Evolutionary conservation across 2,797 vertebrate species (phyloP), one percentile per base, ranked within the genome.

Genomic region (Adrianichthys oophorus): DNA sequence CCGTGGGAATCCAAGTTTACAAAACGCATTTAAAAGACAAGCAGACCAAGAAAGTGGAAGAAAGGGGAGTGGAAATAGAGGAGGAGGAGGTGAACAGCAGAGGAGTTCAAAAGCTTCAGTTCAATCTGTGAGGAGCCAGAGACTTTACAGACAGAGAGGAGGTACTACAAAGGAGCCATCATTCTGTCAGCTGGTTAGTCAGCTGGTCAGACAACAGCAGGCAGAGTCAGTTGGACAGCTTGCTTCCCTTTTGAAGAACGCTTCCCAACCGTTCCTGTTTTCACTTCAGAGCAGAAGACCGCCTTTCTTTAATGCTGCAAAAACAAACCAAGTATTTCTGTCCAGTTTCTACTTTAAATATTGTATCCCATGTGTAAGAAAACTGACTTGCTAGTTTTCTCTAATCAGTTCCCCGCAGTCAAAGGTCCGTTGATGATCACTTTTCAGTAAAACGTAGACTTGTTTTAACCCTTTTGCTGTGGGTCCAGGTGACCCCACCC

Each of bases 111-210:
- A 90, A 88, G 83, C 24, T 19, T 2, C 17, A 19, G 76, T 77
- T 91, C 85, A 85, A 87, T 90, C 81, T 86, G 83, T 76, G 75
- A 85, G 81, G 62, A 88, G 85, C 80, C 80, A 82, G 82, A 85
- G 77, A 84, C 85, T 84, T 86, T 73, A 67, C 58, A 90, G 89
- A 89, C 84, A 90, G 91, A 87, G 72, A 68, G 87, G 87, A 47
- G 41, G 69, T 76, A 65, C 63, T 75, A 91, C 90, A 91, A 92
- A 87, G 76, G 47, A 37, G 69, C 81, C 74, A 87, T 88, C 90
- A 87, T 69, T 91, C 90, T 86, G 71, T 65, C 82, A 80, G 80
- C 56, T 72, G 85, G 87, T 84, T 19, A 70, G 73, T 79, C 78
- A 79, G 83, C 70, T 76, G 77, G 75, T 80, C 74, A 64, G 76